phyloP scores from a whole-genome alignment of 2,113 vertebrate species.

The Monopterus albus region DNA sequence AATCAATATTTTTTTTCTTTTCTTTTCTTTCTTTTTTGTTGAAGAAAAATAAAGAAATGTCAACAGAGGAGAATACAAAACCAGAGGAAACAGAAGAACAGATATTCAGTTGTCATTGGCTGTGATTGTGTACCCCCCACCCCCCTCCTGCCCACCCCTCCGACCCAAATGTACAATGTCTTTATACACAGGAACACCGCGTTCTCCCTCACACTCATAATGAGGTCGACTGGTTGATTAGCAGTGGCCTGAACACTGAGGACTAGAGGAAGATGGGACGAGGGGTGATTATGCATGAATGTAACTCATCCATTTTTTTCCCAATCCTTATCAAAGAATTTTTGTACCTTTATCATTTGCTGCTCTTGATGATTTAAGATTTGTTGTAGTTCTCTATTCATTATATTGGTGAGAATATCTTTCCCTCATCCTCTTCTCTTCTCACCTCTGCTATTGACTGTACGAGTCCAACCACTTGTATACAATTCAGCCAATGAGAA shows the following conservation, averaged over 20 bases:
- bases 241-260: constrained; percentile 20
- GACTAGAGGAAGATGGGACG: constrained; percentile 10
- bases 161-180: neutral
- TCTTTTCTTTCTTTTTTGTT: constrained; percentile 68
- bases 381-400: constrained; percentile 47
- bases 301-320: constrained; percentile 51
- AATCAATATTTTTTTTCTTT: constrained; percentile 68
- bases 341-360: constrained; percentile 36
- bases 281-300: constrained; percentile 63
- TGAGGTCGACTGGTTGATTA: constrained; percentile 5
- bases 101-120: constrained; percentile 70
- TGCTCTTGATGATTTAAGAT: constrained; percentile 49
- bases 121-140: constrained; percentile 72
- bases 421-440: constrained; percentile 36
- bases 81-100: constrained; percentile 33
- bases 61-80: constrained; percentile 57
- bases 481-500: constrained; percentile 83
- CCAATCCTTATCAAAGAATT: constrained; percentile 24
- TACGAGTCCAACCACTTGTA: constrained; percentile 81
- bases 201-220: neutral
- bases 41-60: constrained; percentile 74
- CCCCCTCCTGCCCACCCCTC: neutral
- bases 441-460: constrained; percentile 42
- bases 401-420: constrained; percentile 23
- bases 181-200: neutral